These are phyloP conservation scores for Ganaspis brasiliensis DNA, from an alignment of 2,888 invertebrate species.

Conservation along the genomic window DNA sequence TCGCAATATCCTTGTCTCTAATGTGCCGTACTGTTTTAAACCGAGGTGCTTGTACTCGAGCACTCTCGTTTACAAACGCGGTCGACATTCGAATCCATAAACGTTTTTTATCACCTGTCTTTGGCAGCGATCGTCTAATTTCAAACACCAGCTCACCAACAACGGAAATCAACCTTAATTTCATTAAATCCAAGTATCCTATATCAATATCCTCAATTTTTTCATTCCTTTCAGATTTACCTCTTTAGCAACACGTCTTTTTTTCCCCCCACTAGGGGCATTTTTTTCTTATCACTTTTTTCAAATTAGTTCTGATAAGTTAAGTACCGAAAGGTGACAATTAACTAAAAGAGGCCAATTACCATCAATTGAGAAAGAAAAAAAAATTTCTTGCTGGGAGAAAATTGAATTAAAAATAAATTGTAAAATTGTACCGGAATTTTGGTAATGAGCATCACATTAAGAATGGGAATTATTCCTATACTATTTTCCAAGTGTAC, in stretches of 20 bases:
- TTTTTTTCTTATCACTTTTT: too few relatives aligned
- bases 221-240: background rate
- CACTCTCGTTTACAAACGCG: slow-evolving; percentile 33
- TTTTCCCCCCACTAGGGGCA: background rate
- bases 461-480: too few relatives aligned
- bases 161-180: slow-evolving; percentile 18
- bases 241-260: background rate
- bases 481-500: too few relatives aligned
- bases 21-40: slow-evolving; percentile 39
- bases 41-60: slow-evolving; percentile 39
- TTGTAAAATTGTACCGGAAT: too few relatives aligned
- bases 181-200: background rate
- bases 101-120: background rate
- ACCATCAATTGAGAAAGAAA: too few relatives aligned
- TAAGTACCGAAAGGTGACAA: background rate
- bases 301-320: background rate
- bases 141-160: background rate
- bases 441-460: too few relatives aligned
- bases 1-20: slow-evolving; percentile 71
- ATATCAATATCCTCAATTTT: background rate
- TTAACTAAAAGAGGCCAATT: too few relatives aligned
- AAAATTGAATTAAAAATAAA: too few relatives aligned
- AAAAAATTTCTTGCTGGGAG: too few relatives aligned
- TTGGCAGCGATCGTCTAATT: background rate
- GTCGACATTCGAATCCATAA: slow-evolving; percentile 42